Evolutionary conservation across 2,888 invertebrate genomes (phyloP).

Genomic region (Rhorus exstirpatorius): DNA sequence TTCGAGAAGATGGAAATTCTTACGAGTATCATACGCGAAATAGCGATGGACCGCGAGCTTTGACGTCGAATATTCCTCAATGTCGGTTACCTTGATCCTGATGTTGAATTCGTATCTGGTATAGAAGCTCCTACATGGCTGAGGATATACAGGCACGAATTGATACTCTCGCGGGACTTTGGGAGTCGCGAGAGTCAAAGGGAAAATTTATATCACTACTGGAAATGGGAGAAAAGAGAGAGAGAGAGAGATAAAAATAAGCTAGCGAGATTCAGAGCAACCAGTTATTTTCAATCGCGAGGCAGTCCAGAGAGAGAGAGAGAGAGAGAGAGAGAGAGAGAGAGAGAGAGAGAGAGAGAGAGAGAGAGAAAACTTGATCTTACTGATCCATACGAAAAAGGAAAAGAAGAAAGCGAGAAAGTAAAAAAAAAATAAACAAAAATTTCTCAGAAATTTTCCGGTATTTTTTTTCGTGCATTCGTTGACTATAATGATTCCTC

Average conservation of each 20-base stretch:
- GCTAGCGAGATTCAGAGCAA: slow-evolving; percentile 8
- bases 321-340: slow-evolving; percentile 3
- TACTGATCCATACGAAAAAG: background rate
- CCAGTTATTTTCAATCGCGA: slow-evolving; percentile 40
- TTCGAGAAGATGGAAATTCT: background rate
- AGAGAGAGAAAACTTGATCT: slow-evolving; percentile 4
- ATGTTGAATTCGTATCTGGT: slow-evolving; percentile 27
- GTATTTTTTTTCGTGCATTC: too few species aligned
- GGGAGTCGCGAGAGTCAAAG: slow-evolving; percentile 34
- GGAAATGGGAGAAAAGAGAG: slow-evolving; percentile 19
- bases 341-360: background rate
- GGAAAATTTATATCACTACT: slow-evolving; percentile 20
- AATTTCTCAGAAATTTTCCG: too few species aligned
- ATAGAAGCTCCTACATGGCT: too few species aligned
- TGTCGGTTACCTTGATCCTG: slow-evolving; percentile 4
- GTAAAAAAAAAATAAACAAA: too few species aligned
- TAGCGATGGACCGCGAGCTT: slow-evolving; percentile 9
- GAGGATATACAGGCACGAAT: background rate
- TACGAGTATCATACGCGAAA: background rate
- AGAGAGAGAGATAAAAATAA: slow-evolving; percentile 22
- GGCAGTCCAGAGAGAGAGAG: slow-evolving; percentile 2
- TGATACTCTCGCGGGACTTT: slow-evolving; percentile 15
- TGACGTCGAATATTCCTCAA: slow-evolving; percentile 20
- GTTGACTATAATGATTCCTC: too few species aligned
- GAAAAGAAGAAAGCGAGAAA: too few species aligned